Evolutionary conservation across 2,797 vertebrate genomes (phyloP), one percentile per base, ranked within the genome.

Genomic region (Acomys russatus): DNA sequence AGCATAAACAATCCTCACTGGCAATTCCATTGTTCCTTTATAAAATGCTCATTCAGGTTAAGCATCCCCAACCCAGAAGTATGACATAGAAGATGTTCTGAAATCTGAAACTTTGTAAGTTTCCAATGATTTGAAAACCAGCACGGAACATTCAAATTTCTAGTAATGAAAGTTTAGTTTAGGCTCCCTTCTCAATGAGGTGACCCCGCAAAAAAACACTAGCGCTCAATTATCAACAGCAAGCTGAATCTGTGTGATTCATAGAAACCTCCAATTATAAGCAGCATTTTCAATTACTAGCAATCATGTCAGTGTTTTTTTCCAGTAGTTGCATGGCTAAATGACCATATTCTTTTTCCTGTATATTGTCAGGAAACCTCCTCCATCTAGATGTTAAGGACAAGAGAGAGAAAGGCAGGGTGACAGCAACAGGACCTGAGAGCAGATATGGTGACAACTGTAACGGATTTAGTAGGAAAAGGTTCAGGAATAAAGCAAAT

Each of bases 321-420:
- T 93, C 30, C 49, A 84, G 49, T 88, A 94, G 44, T 68, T 70
- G 61, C 25, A 88, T 68, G 22, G 30, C 17, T 78, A 38, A 94
- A 84, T 88, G 44, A 90, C 73, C 23, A 92, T 11, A 91, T 61
- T 95, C 90, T 83, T 83, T 87, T 96, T 74, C 49, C 51, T 95
- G 79, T 44, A 3, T 44, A 44, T 44, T n/a, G 63, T 23, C 70
- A 51, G 84, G 49, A 94, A 95, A 85, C 23, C 38, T 92, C 38
- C 20, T 92, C 74, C n/a, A 86, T 10, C 56, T 5, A 93, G 23
- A 88, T 0, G 17, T 9, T 76, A 91, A 84, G 30, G 71, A 20
- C n/a, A 93, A 23, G 64, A 80, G 14, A 79, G 25, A 93, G 56
- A 91, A 89, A 30, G 56, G 22, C 38, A 54, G 38, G 64, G 5